These are phyloP conservation scores for Acipenser transmontanus DNA, from an alignment of 2,797 vertebrate genomes.

Conservation along the genomic window DNA sequence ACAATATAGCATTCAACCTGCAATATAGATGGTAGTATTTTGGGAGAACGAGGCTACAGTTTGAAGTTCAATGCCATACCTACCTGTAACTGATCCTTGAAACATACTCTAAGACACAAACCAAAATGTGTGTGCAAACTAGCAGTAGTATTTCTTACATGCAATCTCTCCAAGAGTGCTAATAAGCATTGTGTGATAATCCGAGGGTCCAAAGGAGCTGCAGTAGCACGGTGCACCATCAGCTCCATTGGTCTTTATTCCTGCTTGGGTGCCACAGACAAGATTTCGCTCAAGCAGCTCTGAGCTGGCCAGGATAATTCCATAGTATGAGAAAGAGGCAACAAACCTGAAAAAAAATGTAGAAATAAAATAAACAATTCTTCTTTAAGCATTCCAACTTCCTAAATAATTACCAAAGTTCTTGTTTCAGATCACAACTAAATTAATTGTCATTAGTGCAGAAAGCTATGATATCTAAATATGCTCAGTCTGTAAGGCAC, in stretches of 20 bases:
- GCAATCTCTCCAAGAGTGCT: slow-evolving; percentile 81
- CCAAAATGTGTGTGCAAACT: not conserved
- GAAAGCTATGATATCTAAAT: not conserved
- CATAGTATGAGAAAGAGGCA: slow-evolving; percentile 84
- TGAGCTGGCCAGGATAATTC: slow-evolving; percentile 79
- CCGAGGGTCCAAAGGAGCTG: slow-evolving; percentile 54
- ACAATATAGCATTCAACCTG: no score
- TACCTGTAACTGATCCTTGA: not conserved
- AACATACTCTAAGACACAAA: not conserved
- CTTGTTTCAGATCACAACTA: no score
- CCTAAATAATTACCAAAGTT: not conserved
- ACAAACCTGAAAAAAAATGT: slow-evolving; percentile 68
- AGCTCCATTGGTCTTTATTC: no score
- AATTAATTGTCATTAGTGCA: no score
- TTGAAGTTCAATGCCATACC: no score
- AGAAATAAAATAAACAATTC: not conserved
- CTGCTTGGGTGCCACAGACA: slow-evolving; percentile 51
- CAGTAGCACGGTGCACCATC: slow-evolving; percentile 63
- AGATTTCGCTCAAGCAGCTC: slow-evolving; percentile 82
- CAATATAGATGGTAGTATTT: no score
- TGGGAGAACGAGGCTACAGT: no score
- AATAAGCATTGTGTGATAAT: slow-evolving; percentile 85
- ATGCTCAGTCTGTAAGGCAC: no score
- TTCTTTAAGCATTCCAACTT: not conserved
- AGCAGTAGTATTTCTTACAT: slow-evolving; percentile 44